Evolutionary conservation across 2,888 invertebrate species (phyloP), one percentile per base, ranked within the genome.

Genomic region (Crematogaster levior): DNA sequence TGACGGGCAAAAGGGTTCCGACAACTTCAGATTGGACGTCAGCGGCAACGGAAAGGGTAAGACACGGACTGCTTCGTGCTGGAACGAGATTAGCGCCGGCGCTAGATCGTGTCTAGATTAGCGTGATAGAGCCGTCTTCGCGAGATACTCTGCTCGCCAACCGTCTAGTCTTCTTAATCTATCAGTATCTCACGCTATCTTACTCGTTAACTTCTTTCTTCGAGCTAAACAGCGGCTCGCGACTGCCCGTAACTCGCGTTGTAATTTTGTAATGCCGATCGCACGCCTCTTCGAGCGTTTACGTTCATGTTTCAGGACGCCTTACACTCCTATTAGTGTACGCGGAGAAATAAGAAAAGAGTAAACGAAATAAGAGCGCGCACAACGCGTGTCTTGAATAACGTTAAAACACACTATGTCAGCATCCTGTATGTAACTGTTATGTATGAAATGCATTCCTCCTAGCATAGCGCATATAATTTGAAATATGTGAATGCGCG

Each of bases 1-100:
- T 70, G 97, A 98, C 94, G 97, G 97, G 24, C 96, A 96, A 90
- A 96, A 96, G 92, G 97, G 97, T 84, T 96, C 96, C 88, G 97
- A 97, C 93, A 97, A 97, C 95, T 97, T 97, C 95, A 95, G 96
- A 89, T 95, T 96, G 83, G 96, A 96, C 93, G 95, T 95, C 88
- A 95, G 96, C 90, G 96, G 96, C 89, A 95, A 96, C 92, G 96
- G 96, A 85, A 96, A 96, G 95, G 97, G 96, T 96, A 93, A 95
- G 94, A 72, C 72, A 5, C 91, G 65, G 74, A 51, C 43, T 72
- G 68, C 83, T 84, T 87, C 85, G 86, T 86, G 86, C 65, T 58
- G 63, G 53, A 82, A 82, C 60, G 74, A 84, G 89, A 89, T 89
- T 89, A 90, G 75, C 70, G 94, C 84, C 81, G 87, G 58, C 70